These are phyloP conservation scores for Acleris literana DNA, from an alignment of 2,888 invertebrate species.

Conservation along the genomic window DNA sequence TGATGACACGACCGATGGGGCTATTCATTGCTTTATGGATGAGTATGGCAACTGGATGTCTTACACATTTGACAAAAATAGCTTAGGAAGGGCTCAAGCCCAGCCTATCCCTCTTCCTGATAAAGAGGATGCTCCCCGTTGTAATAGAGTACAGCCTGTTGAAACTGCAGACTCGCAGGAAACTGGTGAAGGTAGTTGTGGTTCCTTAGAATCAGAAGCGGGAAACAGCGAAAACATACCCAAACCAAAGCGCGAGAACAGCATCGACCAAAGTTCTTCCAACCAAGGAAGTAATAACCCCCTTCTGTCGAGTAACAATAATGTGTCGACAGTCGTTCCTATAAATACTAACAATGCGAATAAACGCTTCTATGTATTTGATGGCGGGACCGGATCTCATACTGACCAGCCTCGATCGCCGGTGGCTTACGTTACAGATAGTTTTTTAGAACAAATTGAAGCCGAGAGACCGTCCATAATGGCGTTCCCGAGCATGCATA, in stretches of 20 bases:
- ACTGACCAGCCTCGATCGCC: constrained; percentile 74
- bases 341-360: constrained; percentile 70
- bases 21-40: constrained; percentile 93
- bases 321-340: constrained; percentile 74
- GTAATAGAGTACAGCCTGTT: constrained; percentile 58
- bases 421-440: constrained; percentile 77
- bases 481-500: constrained; percentile 80
- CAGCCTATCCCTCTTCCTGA: constrained; percentile 68
- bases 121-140: constrained; percentile 60
- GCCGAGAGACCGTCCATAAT: constrained; percentile 75
- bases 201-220: constrained; percentile 76
- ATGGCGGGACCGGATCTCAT: constrained; percentile 69
- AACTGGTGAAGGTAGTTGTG: constrained; percentile 78
- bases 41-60: constrained; percentile 94
- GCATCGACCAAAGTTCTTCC: constrained; percentile 76
- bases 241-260: constrained; percentile 70
- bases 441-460: constrained; percentile 76
- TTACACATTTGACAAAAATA: constrained; percentile 91
- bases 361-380: constrained; percentile 77
- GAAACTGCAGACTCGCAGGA: constrained; percentile 72
- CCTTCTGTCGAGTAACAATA: constrained; percentile 74
- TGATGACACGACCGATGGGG: constrained; percentile 92
- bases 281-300: constrained; percentile 81
- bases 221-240: constrained; percentile 67
- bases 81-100: constrained; percentile 79